Base-by-base conservation (phyloP, 2,888 invertebrate genomes). In the Stenichneumon culpator region DNA sequence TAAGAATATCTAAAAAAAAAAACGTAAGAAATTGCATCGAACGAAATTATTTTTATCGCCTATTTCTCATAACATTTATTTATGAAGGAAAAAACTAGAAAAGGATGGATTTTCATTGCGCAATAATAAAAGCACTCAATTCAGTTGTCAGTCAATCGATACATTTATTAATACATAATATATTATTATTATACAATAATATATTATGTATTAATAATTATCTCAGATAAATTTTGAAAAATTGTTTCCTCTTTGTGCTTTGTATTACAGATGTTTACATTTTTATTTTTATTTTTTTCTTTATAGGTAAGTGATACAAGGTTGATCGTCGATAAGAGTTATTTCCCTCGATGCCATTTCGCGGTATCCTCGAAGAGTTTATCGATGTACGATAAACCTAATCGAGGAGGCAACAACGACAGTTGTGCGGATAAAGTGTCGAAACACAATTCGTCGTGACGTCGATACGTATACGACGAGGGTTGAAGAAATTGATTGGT, bases 401-500 rank as follows among this genome's bases (percentile, higher is more conserved):
- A 22, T 11, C 22, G 25, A 57, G 9, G 11, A 25, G 14, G 54
- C 11, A 19, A 57, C 7, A 57, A 57, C 22, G 14, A 57, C 22
- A 1, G 22, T 4, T 11, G 22, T 57, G 22, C 25, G 22, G 25
- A 57, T 28, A 63, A 28, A 14, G 60, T 25, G 22, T 60, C 25
- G 60, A 60, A 25, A 14, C 25, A 60, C 14, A 16, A 32, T 57
- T 22, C 25, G 57, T 25, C 57, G 57, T 57, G 57, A 57, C 57
- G 57, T 11, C 50, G 19, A 22, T 74, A 36, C 44, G 44, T 60
- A 74, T 32, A 32, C n/a, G 32, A 47, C 16, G 52, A 65, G 36
- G 11, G 52, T 50, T 36, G 11, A 57, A 52, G 44, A 63, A 73
- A 75, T 79, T 70, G 65, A 85, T 79, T 60, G 50, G 67, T 47